Base-by-base conservation (phyloP, 2,113 vertebrate genomes). In the Chamaea fasciata region DNA sequence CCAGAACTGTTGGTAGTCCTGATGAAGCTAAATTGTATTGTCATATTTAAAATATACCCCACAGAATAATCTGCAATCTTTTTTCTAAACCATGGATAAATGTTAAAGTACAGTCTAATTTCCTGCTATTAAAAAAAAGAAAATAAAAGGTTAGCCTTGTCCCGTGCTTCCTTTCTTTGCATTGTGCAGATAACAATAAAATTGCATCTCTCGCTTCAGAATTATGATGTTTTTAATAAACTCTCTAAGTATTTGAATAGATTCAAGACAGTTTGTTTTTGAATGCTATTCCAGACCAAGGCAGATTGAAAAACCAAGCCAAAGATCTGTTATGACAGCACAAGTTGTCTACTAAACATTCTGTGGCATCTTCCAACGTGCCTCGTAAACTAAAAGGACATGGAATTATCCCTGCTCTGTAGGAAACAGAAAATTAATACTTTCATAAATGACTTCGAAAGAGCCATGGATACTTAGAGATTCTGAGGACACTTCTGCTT, bases 281-380 rank as follows among this genome's bases (percentile, higher is more conserved):
- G 33, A 53, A 53, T 89, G 49, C 37, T 85, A 12, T 68, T 84
- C 28, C 59, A 95, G 47, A 92, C 41, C n/a, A 77, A 81, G 44
- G 28, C 59, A 90, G 68, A 73, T 73, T 73, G 57, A 74, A 81
- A 92, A 89, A 15, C 53, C 57, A 87, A 87, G 74, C n/a, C 53
- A 87, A 83, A 92, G 53, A 69, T 82, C 53, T 89, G 53, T 74
- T 96, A 68, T 39, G n/a, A 87, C 5, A 15, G 74, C 70, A 64
- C 67, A 85, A 91, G 83, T 69, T 73, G 46, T 60, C 90, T 91
- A 37, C 70, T 91, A 79, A 84, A 89, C 69, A 78, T 90, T 92
- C 57, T 83, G 77, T 3, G 11, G 65, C 64, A 64, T 60, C 57
- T 85, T 88, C 44, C 57, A 64, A 8, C 42, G 37, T 70, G 19